A percentile compares a stretch with the other conserved stretches of the same genome.
These are phyloP conservation scores for Nyctalus aviator DNA, from an alignment of 2,797 vertebrate genomes.

Conservation along the genomic window DNA sequence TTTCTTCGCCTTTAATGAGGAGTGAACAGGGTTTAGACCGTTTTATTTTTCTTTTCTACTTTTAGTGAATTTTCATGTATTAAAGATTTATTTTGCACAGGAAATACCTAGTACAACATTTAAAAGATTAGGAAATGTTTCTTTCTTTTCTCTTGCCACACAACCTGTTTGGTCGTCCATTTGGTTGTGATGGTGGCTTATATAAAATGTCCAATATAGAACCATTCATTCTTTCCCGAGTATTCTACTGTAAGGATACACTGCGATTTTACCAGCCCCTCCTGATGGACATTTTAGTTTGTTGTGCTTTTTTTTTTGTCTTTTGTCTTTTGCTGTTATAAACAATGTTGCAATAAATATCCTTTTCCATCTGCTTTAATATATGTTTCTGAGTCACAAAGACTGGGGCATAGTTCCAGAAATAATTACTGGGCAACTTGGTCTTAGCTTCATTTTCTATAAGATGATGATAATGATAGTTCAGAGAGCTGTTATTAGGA, in stretches of 20 bases:
- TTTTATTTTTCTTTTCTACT: neutral
- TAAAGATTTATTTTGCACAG: neutral
- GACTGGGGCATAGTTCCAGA: neutral
- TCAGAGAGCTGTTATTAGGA: neutral
- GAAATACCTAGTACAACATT: neutral
- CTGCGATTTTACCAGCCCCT: neutral
- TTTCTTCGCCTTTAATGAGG: neutral
- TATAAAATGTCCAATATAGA: neutral
- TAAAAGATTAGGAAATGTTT: neutral
- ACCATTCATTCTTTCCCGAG: neutral
- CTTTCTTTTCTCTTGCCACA: neutral
- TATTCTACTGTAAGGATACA: neutral
- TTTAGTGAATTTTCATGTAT: neutral
- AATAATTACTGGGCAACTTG: slow-evolving; percentile 5
- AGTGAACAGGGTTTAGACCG: neutral
- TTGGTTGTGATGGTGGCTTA: too few species aligned
- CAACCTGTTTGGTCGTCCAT: too few species aligned
- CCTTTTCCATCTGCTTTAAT: neutral
- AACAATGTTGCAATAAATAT: neutral
- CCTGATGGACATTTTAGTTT: neutral
- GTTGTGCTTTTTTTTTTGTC: neutral
- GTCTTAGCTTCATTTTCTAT: neutral
- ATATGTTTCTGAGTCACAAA: neutral
- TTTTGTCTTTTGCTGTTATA: neutral
- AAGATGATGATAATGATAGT: neutral